Percentiles rank a stretch among this genome's conserved stretches.
Evolutionary conservation across 1,140 invertebrate species (phyloP).

Genomic region (Diachasma alloeum): DNA sequence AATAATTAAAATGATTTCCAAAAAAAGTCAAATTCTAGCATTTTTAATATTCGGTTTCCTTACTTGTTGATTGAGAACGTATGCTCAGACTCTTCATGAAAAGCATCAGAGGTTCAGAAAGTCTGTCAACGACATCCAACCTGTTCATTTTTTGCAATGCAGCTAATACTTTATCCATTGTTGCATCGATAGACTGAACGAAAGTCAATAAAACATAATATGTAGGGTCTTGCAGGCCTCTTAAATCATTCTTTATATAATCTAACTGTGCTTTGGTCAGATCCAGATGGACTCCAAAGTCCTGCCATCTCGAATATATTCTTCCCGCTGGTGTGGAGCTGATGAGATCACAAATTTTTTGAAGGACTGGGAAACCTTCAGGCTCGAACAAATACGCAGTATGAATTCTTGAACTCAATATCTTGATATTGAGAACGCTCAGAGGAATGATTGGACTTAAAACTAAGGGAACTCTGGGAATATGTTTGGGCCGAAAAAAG

Average conservation of each 20-base stretch:
- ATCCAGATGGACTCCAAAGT: constrained; percentile 46
- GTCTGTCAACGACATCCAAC: constrained; percentile 47
- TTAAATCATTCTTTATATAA: constrained; percentile 54
- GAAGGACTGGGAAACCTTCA: constrained; percentile 40
- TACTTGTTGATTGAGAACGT: not conserved
- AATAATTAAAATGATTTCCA: no score
- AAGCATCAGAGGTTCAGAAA: constrained; percentile 38
- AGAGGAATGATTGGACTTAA: not conserved
- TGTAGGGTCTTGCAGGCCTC: constrained; percentile 50
- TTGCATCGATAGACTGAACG: constrained; percentile 42
- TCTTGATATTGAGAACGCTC: constrained; percentile 34
- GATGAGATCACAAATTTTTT: constrained; percentile 45
- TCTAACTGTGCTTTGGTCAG: constrained; percentile 50
- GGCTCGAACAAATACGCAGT: constrained; percentile 47
- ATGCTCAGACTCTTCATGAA: constrained; percentile 33
- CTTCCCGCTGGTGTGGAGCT: constrained; percentile 50
- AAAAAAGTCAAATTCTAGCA: not conserved
- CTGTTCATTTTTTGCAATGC: constrained; percentile 45
- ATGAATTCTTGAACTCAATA: constrained; percentile 42
- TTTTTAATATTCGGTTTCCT: not conserved
- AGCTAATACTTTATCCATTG: constrained; percentile 48
- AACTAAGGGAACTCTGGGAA: not conserved
- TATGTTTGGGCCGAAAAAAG: not conserved
- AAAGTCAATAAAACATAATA: constrained; percentile 52
- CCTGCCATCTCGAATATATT: constrained; percentile 50